Evolutionary conservation across 1,140 invertebrate genomes (phyloP).

Genomic region (Goniozus legneri): DNA sequence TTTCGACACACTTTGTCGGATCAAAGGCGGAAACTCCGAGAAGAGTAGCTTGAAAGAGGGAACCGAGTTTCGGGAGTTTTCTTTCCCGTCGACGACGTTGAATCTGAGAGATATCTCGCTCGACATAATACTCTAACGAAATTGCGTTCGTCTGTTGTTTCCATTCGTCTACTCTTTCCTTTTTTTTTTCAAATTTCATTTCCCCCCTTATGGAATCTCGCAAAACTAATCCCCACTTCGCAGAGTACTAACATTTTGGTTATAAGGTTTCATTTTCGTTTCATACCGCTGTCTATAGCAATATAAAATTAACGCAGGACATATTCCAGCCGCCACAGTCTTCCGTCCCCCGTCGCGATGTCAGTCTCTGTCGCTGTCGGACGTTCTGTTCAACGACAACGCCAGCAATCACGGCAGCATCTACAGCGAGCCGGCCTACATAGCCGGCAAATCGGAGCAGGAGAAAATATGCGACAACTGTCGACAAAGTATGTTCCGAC

Average conservation of each 20-base stretch:
- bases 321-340: constrained; percentile 38
- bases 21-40: constrained; percentile 4
- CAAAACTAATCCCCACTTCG: too few species aligned
- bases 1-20: constrained; percentile 13
- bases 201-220: too few species aligned
- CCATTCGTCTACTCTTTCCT: too few species aligned
- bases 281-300: constrained; percentile 16
- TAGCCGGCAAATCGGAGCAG: constrained; percentile 59
- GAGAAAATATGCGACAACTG: constrained; percentile 76
- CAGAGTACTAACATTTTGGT: too few species aligned
- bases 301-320: constrained; percentile 38
- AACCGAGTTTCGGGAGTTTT: too few species aligned
- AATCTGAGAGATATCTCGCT: too few species aligned
- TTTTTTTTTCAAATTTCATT: too few species aligned
- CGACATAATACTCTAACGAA: too few species aligned
- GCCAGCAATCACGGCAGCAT: constrained; percentile 71
- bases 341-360: constrained; percentile 56
- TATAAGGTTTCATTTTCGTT: too few species aligned
- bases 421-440: constrained; percentile 77
- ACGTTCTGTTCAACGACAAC: constrained; percentile 62
- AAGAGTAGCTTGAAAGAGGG: too few species aligned
- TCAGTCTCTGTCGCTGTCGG: constrained; percentile 69
- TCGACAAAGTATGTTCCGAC: constrained; percentile 66
- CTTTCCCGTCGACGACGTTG: too few species aligned
- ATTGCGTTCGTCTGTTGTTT: too few species aligned